These are phyloP conservation scores for Pachyseris speciosa DNA, from an alignment of 64 coral and sea anemone genomes.

Conservation along the genomic window DNA sequence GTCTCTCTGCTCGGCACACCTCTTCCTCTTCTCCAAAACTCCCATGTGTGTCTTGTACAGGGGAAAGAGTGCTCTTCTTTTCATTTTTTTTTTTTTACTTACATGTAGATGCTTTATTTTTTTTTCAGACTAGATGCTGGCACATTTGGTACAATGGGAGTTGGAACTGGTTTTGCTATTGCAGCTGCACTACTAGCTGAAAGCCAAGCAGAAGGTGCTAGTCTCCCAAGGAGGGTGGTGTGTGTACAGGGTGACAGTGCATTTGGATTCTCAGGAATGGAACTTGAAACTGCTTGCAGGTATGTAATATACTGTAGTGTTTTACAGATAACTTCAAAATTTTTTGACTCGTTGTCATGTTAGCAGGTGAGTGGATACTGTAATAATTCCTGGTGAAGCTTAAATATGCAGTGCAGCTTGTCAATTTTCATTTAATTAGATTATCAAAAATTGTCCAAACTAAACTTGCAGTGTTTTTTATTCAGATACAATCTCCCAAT, in stretches of 20 bases:
- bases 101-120: neutral
- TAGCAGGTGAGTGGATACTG: too few species aligned
- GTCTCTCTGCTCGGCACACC: neutral
- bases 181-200: constrained; percentile 87
- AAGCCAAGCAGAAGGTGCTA: constrained; percentile 32
- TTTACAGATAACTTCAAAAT: too few species aligned
- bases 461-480: neutral
- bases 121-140: constrained; percentile 86
- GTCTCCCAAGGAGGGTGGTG: constrained; percentile 78
- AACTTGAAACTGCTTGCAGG: constrained; percentile 96
- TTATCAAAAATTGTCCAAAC: too few species aligned
- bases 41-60: too few species aligned
- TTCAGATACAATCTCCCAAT: constrained; percentile 94
- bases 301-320: constrained; percentile 7
- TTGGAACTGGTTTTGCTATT: constrained; percentile 96
- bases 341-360: too few species aligned
- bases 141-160: constrained; percentile 99
- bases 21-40: too few species aligned
- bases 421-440: too few species aligned
- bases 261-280: constrained; percentile 99
- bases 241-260: constrained; percentile 99
- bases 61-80: neutral
- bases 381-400: too few species aligned
- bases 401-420: too few species aligned
- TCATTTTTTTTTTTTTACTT: neutral